Percentiles rank a stretch among this genome's conserved stretches.
Evolutionary conservation across 2,888 invertebrate genomes (phyloP).

Genomic region (Coenonympha glycerion): DNA sequence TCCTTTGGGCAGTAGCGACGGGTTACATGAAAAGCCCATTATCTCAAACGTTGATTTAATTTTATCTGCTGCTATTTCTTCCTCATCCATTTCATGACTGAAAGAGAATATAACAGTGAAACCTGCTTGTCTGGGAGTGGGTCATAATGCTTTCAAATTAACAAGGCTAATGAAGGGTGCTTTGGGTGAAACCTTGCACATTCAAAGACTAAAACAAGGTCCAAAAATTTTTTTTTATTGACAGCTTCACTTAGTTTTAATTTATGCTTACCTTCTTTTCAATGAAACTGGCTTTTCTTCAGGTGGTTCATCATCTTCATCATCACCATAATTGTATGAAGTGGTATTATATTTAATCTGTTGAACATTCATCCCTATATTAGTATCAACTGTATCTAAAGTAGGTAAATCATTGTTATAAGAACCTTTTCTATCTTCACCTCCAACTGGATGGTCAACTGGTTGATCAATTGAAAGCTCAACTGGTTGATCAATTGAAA

Average conservation of each 20-base stretch:
- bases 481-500: slow-evolving; percentile 33
- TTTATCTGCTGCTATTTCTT: slow-evolving; percentile 69
- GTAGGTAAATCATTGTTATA: slow-evolving; percentile 20
- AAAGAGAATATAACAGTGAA: slow-evolving; percentile 28
- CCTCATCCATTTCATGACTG: slow-evolving; percentile 74
- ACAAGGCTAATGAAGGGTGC: too few relatives aligned
- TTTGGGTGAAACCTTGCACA: too few relatives aligned
- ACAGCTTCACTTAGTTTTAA: too few relatives aligned
- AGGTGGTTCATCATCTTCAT: slow-evolving; percentile 70
- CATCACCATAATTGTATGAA: slow-evolving; percentile 38
- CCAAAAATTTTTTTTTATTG: too few relatives aligned
- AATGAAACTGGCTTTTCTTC: slow-evolving; percentile 69
- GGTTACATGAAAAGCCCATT: slow-evolving; percentile 73
- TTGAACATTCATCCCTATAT: slow-evolving; percentile 5
- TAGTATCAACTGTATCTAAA: not conserved
- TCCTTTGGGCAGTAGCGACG: slow-evolving; percentile 63
- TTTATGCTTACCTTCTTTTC: slow-evolving; percentile 76
- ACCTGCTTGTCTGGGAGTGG: not conserved
- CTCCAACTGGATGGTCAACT: slow-evolving; percentile 42
- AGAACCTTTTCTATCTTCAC: slow-evolving; percentile 39
- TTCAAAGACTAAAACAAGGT: too few relatives aligned
- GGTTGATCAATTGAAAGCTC: slow-evolving; percentile 41
- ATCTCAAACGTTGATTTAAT: slow-evolving; percentile 79
- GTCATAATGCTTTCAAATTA: too few relatives aligned
- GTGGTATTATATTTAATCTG: slow-evolving; percentile 6